Evolutionary conservation across 2,113 vertebrate species (phyloP), one percentile per base, ranked within the genome.

Genomic region (Ondatra zibethicus): DNA sequence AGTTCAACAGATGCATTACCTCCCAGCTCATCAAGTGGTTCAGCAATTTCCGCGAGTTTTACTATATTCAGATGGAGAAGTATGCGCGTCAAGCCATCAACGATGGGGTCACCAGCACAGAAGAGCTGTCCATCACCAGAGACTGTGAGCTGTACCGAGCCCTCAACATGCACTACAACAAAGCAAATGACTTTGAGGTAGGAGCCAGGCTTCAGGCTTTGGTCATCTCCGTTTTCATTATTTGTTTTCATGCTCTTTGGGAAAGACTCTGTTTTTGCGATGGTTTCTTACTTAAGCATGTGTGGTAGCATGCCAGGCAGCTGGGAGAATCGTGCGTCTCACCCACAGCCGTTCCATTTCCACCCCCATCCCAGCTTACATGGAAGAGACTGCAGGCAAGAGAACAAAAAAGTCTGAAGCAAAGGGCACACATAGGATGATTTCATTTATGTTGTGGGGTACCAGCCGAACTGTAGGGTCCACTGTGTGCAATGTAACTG

Each of bases 1-100:
- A 99, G 99, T 99, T 99, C 98, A 99, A 99, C 98, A 99, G 99
- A 99, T 99, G 99, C 99, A 99, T 99, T 98, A 99, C 99, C 98
- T 99, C 99, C 98, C 99, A 99, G 99, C 99, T 99, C 98, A 99
- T 99, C 99, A 99, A 99, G 98, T 99, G 99, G 99, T 99, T 99
- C 99, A 99, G 99, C 99, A 99, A 99, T 99, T 99, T 99, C 99
- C 99, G 99, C 84, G 99, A 99, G 99, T 99, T 99, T 99, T 99
- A 99, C 99, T 99, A 99, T 99, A 99, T 99, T 99, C 99, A 99
- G 99, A 99, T 99, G 99, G 99, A 99, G 99, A 99, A 99, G 98
- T 99, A 99, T 17, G 99, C 99, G 0, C 99, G 99, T 36, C 99
- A 99, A 99, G 97, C 99, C 99, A 99, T 99, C 99, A 99, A 99